These are phyloP conservation scores for Salvelinus namaycush DNA, from an alignment of 2,113 vertebrate species.

Conservation along the genomic window DNA sequence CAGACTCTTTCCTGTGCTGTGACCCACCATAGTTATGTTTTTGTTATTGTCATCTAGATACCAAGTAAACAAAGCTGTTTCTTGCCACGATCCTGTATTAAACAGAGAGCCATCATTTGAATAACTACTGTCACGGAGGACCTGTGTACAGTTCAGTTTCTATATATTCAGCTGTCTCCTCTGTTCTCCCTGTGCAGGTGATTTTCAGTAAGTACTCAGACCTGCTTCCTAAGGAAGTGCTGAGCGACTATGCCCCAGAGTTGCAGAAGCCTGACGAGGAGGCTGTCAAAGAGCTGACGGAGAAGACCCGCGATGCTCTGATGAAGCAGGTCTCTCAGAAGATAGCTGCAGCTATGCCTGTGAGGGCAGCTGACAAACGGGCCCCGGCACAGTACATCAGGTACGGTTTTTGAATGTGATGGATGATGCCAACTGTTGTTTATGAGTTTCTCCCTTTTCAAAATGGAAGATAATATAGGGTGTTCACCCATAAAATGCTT, in stretches of 20 bases:
- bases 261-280: constrained; percentile 93
- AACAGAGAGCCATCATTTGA: no score
- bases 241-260: constrained; percentile 88
- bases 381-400: constrained; percentile 97
- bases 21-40: no score
- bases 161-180: not conserved
- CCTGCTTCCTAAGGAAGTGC: constrained; percentile 93
- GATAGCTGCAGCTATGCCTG: constrained; percentile 98
- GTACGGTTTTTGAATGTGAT: constrained; percentile 62
- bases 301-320: constrained; percentile 92
- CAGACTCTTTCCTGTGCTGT: no score
- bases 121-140: not conserved
- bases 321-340: constrained; percentile 96
- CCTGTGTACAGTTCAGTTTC: not conserved
- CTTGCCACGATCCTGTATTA: no score
- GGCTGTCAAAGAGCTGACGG: constrained; percentile 93
- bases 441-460: no score
- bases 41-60: no score
- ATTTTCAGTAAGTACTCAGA: constrained; percentile 98
- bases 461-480: no score
- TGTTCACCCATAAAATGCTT: no score
- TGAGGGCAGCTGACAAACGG: constrained; percentile 95
- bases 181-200: constrained; percentile 77
- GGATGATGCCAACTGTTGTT: not conserved
- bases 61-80: no score